Evolutionary conservation across 1,140 invertebrate species (phyloP).

Genomic region (Tribolium castaneum): DNA sequence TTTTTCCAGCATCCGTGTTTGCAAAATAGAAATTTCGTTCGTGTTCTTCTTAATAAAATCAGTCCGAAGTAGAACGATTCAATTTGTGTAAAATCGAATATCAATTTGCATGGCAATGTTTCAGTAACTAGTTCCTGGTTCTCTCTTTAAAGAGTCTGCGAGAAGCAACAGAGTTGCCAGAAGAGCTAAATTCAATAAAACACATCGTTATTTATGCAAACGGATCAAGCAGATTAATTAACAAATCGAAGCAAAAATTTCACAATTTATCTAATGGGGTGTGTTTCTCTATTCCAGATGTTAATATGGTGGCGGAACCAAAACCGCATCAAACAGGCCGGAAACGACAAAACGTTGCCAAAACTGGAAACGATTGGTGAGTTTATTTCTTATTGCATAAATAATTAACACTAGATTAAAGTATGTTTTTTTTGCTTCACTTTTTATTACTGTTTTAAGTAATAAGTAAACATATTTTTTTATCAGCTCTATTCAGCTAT

Average conservation of each 20-base stretch:
- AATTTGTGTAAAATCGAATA: constrained; percentile 35
- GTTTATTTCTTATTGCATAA: constrained; percentile 57
- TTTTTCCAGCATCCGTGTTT: neutral
- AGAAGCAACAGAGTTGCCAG: constrained; percentile 6
- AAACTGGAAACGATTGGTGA: constrained; percentile 86
- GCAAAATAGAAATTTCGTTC: neutral
- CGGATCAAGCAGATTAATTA: neutral
- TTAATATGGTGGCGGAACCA: constrained; percentile 86
- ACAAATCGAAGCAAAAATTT: constrained; percentile 23
- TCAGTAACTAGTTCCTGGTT: constrained; percentile 32
- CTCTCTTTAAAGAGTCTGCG: constrained; percentile 14
- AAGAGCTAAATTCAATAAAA: constrained; percentile 24
- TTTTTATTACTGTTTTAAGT: too few relatives aligned
- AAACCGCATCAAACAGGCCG: constrained; percentile 85
- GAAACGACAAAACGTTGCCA: constrained; percentile 81
- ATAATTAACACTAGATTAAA: too few relatives aligned
- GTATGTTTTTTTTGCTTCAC: too few relatives aligned
- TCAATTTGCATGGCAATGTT: constrained; percentile 33
- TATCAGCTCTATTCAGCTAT: too few relatives aligned
- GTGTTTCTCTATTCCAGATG: constrained; percentile 71
- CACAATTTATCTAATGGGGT: constrained; percentile 33
- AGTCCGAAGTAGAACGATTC: constrained; percentile 27
- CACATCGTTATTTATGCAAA: neutral
- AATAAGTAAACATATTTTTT: too few relatives aligned
- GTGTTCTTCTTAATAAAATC: constrained; percentile 21